These are phyloP conservation scores for Pachydiplax longipennis DNA, from an alignment of 2,888 invertebrate genomes.

Conservation along the genomic window DNA sequence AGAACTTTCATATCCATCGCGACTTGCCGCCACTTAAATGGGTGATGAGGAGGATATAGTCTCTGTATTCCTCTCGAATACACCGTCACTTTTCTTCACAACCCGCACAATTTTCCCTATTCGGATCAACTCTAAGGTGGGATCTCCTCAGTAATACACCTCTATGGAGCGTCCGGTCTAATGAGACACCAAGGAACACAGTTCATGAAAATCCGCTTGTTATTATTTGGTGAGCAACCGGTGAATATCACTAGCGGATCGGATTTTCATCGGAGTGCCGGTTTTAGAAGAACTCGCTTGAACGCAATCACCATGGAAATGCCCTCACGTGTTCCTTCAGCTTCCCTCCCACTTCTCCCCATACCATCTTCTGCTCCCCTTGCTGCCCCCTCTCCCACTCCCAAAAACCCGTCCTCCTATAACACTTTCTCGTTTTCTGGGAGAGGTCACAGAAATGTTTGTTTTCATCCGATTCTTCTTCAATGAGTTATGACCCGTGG, in stretches of 20 bases:
- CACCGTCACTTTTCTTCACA: neutral
- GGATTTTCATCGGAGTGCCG: neutral
- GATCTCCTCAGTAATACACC: neutral
- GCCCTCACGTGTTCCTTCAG: neutral
- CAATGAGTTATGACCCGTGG: neutral
- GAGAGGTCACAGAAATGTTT: neutral
- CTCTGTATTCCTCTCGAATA: too few species aligned
- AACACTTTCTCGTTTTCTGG: neutral
- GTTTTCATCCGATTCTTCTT: neutral
- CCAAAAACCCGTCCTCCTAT: neutral
- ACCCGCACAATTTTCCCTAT: too few species aligned
- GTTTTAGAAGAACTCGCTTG: neutral
- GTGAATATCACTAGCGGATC: neutral
- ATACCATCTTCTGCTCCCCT: neutral
- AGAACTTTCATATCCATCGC: neutral
- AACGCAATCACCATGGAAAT: neutral
- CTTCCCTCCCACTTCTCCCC: too few species aligned
- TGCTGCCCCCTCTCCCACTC: neutral
- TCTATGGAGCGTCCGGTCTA: neutral
- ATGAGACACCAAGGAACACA: neutral
- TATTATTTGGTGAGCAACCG: neutral
- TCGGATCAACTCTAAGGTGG: too few species aligned
- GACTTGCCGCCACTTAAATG: neutral
- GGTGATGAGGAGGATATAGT: neutral
- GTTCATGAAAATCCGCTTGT: too few species aligned